Base-by-base conservation (phyloP, 2,888 invertebrate species). In the Orthonychiurus folsomi region DNA sequence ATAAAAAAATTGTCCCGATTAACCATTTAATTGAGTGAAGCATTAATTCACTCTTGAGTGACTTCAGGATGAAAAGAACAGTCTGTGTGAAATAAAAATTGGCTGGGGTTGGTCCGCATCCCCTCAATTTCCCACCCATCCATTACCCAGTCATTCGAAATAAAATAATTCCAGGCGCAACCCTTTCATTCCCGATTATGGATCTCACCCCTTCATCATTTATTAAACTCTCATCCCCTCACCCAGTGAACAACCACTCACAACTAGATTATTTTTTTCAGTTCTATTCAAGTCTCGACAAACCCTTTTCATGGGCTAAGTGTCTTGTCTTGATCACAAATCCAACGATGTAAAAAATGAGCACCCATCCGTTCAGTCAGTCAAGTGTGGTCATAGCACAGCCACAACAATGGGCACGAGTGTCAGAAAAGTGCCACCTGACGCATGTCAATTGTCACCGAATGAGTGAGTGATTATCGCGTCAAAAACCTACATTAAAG, bases 391-490 rank as follows among this genome's bases (percentile, higher is more conserved):
- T 12, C 18, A 25, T 24, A 25, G 21, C 25, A 27, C 37, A n/a
- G 37, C 15, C 37, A 37, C 15, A 15, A 37, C 9, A 37, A 37
- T 37, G 5, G 37, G 37, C 15, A n/a, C n/a, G n/a, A 15, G 37
- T 37, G 37, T 5, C 37, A 37, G 37, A 37, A 37, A 37, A 37
- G 37, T 37, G 37, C 37, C 37, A 37, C 15, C 5, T 64, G 64
- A 54, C 64, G 61, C 58, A 55, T 64, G 61, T 61, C 64, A 57
- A 61, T 52, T 54, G 64, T 3, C 60, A 15, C 12, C 28, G 25
- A 66, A 56, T 64, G 63, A 66, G 64, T 68, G 67, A 68, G 54
- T 67, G 68, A 70, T 70, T 70, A 70, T 66, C 25, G 23, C 21
- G 21, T 18, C 23, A 20, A 21, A 21, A 23, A 18, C 54, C n/a